phyloP scores from a whole-genome alignment of 2,888 invertebrate genomes.

The Ypsolopha scabrella region DNA sequence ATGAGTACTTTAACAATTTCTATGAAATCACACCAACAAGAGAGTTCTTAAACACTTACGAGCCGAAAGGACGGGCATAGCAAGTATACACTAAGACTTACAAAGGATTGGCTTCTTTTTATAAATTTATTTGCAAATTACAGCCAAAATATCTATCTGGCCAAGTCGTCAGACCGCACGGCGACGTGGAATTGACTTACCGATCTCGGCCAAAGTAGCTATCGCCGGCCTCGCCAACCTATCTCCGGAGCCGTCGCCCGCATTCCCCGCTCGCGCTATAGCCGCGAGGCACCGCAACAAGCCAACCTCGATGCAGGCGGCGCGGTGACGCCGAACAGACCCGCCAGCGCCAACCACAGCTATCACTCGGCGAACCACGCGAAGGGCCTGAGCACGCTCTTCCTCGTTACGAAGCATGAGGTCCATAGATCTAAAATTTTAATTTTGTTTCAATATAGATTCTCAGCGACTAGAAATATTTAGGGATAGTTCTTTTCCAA shows the following conservation, averaged over 20 bases:
- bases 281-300: slow-evolving; percentile 86
- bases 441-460: too few species aligned
- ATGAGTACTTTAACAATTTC: too few species aligned
- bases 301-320: slow-evolving; percentile 79
- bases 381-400: slow-evolving; percentile 91
- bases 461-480: too few species aligned
- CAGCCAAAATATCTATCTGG: too few species aligned
- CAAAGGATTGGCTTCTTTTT: too few species aligned
- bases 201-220: slow-evolving; percentile 90
- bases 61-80: not conserved
- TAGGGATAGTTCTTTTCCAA: too few species aligned
- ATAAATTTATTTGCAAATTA: too few species aligned
- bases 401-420: slow-evolving; percentile 91
- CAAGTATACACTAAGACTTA: not conserved
- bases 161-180: not conserved
- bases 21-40: too few species aligned
- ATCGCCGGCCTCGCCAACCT: slow-evolving; percentile 86
- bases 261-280: slow-evolving; percentile 80
- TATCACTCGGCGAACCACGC: slow-evolving; percentile 76
- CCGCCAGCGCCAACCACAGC: slow-evolving; percentile 66
- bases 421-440: slow-evolving; percentile 84
- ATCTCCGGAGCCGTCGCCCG: slow-evolving; percentile 80
- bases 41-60: too few species aligned
- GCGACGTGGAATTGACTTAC: slow-evolving; percentile 44
- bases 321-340: slow-evolving; percentile 72